phyloP scores from a whole-genome alignment of 92 coral and sea anemone species.

The Paragorgia papillata region DNA sequence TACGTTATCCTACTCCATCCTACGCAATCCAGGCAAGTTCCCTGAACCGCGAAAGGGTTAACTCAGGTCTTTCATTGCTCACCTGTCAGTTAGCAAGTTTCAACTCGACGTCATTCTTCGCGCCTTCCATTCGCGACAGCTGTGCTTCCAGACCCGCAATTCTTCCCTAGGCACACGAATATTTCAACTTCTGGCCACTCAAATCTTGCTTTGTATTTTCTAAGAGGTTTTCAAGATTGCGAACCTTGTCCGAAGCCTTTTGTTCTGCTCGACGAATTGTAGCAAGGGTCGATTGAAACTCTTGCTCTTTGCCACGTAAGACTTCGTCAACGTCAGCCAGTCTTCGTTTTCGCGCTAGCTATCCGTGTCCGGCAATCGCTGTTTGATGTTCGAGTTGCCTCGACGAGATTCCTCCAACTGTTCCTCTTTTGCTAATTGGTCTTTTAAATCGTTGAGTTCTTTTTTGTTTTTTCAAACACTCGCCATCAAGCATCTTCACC shows the following conservation, averaged over 20 bases:
- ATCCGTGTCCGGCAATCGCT: slow-evolving; percentile 89
- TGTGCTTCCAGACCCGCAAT: slow-evolving; percentile 54
- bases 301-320: slow-evolving; percentile 45
- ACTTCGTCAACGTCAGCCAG: slow-evolving; percentile 86
- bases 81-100: slow-evolving; percentile 65
- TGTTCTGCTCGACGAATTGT: slow-evolving; percentile 38
- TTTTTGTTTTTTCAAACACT: slow-evolving; percentile 92
- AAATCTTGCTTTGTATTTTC: slow-evolving; percentile 92
- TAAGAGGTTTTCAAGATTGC: slow-evolving; percentile 67
- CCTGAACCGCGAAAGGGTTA: no score
- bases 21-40: no score
- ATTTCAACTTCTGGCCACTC: slow-evolving; percentile 47
- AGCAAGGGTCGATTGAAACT: slow-evolving; percentile 32
- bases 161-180: slow-evolving; percentile 51
- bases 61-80: no score
- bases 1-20: no score
- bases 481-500: slow-evolving; percentile 98
- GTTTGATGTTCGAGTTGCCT: slow-evolving; percentile 90
- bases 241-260: slow-evolving; percentile 48
- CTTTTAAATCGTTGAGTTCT: slow-evolving; percentile 92
- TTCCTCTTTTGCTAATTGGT: slow-evolving; percentile 97
- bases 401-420: slow-evolving; percentile 92
- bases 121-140: slow-evolving; percentile 48
- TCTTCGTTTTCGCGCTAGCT: slow-evolving; percentile 80
- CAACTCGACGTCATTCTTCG: slow-evolving; percentile 47